Evolutionary conservation across 1,140 invertebrate genomes (phyloP).

Genomic region (Druon quercuslanigerum): DNA sequence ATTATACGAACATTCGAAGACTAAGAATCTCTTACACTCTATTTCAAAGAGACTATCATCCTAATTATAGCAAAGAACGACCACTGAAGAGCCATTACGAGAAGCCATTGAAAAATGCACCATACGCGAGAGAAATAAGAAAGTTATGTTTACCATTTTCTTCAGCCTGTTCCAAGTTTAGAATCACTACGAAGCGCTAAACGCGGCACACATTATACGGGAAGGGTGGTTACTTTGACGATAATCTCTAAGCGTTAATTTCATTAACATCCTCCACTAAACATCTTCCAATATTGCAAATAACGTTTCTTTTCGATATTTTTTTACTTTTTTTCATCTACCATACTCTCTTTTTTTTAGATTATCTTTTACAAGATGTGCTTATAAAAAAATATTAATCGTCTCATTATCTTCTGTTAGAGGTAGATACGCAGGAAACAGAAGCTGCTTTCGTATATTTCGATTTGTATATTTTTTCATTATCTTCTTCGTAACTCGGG

Average conservation of each 20-base stretch:
- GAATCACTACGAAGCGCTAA: conserved; percentile 21
- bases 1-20: not conserved
- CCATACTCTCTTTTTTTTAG: conserved; percentile 27
- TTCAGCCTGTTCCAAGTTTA: conserved; percentile 3
- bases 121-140: conserved; percentile 1
- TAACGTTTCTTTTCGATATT: conserved; percentile 35
- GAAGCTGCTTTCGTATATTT: conserved; percentile 63
- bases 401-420: conserved; percentile 66
- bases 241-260: conserved; percentile 46
- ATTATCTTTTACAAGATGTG: conserved; percentile 66
- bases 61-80: conserved; percentile 21
- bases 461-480: conserved; percentile 41
- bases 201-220: conserved; percentile 23
- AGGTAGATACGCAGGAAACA: conserved; percentile 71
- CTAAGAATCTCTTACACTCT: not conserved
- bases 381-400: conserved; percentile 71
- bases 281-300: conserved; percentile 47
- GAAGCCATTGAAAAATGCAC: not conserved
- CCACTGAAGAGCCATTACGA: not conserved
- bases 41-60: conserved; percentile 13
- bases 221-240: not conserved
- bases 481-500: conserved; percentile 35
- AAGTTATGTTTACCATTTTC: not conserved
- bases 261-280: conserved; percentile 37
- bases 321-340: conserved; percentile 37